Evolutionary conservation across 2,113 vertebrate genomes (phyloP).

Genomic region (Toxotes chatareus): DNA sequence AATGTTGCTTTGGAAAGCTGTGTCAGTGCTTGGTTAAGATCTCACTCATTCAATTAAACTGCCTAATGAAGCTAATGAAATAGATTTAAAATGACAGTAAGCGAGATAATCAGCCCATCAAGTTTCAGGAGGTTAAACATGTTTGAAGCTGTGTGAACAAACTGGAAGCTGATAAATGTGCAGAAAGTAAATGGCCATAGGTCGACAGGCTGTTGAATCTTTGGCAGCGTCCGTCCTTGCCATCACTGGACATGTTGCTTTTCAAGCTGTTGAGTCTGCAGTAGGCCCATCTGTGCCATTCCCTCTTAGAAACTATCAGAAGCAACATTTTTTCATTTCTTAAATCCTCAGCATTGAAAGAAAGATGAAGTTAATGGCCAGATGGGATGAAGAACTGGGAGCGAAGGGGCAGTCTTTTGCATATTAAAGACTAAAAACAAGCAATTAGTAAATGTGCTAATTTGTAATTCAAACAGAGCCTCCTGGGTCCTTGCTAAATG

Average conservation of each 20-base stretch:
- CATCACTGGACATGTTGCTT: conserved; percentile 80
- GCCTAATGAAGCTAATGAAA: conserved; percentile 34
- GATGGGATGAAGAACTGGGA: conserved; percentile 54
- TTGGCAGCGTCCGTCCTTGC: conserved; percentile 66
- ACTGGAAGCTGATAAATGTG: conserved; percentile 58
- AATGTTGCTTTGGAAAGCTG: conserved; percentile 30
- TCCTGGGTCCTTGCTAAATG: conserved; percentile 36
- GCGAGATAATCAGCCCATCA: conserved; percentile 16
- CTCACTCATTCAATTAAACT: conserved; percentile 42
- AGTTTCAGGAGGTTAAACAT: conserved; percentile 26
- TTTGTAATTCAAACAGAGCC: conserved; percentile 65
- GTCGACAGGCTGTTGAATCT: conserved; percentile 74
- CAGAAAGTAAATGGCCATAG: conserved; percentile 63
- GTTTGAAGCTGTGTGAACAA: conserved; percentile 23
- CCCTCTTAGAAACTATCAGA: conserved; percentile 56
- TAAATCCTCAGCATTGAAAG: conserved; percentile 42
- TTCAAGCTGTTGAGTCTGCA: conserved; percentile 83
- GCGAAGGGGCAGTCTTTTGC: conserved; percentile 32
- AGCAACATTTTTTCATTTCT: conserved; percentile 49
- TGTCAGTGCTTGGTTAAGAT: conserved; percentile 27
- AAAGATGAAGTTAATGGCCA: conserved; percentile 46
- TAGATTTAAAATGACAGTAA: conserved; percentile 28
- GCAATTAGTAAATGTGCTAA: conserved; percentile 55
- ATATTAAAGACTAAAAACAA: conserved; percentile 59
- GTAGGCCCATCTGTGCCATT: conserved; percentile 81